Evolutionary conservation across 2,888 invertebrate genomes (phyloP).

Genomic region (Frankliniella fusca): DNA sequence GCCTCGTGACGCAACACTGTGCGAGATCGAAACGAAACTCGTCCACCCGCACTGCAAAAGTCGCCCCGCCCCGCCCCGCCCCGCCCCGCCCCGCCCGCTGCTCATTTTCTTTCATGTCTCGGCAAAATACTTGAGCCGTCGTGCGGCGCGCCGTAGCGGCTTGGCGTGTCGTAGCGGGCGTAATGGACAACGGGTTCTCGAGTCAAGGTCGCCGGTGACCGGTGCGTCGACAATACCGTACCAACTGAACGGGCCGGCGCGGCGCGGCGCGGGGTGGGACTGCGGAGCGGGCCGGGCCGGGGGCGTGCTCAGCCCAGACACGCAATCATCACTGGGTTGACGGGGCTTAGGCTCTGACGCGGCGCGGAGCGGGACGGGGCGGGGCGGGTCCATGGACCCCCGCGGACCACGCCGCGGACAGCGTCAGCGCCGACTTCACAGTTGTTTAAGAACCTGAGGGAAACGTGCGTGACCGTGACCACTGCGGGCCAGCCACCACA

Average conservation of each 20-base stretch:
- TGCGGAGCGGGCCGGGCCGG: neutral
- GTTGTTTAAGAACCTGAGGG: too few relatives aligned
- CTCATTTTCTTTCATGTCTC: conserved; percentile 15
- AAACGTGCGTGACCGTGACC: too few relatives aligned
- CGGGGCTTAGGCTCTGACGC: too few relatives aligned
- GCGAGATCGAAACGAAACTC: too few relatives aligned
- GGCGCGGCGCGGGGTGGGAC: too few relatives aligned
- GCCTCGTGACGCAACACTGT: too few relatives aligned
- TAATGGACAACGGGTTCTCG: neutral
- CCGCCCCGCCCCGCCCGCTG: neutral
- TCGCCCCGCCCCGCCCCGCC: neutral
- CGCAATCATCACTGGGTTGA: too few relatives aligned
- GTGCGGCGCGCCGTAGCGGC: neutral
- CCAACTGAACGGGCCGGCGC: neutral
- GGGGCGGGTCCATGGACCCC: too few relatives aligned
- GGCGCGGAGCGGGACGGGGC: too few relatives aligned
- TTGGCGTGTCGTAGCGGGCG: neutral
- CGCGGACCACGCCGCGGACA: too few relatives aligned
- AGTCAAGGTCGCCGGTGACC: neutral
- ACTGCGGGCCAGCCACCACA: too few relatives aligned
- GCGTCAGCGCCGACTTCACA: too few relatives aligned
- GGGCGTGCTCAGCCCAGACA: neutral
- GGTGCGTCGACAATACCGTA: neutral
- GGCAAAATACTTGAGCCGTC: neutral
- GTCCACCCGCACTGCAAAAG: neutral